Conservation (phyloP, 2,888 invertebrate genomes). For the Melieria crassipennis region DNA sequence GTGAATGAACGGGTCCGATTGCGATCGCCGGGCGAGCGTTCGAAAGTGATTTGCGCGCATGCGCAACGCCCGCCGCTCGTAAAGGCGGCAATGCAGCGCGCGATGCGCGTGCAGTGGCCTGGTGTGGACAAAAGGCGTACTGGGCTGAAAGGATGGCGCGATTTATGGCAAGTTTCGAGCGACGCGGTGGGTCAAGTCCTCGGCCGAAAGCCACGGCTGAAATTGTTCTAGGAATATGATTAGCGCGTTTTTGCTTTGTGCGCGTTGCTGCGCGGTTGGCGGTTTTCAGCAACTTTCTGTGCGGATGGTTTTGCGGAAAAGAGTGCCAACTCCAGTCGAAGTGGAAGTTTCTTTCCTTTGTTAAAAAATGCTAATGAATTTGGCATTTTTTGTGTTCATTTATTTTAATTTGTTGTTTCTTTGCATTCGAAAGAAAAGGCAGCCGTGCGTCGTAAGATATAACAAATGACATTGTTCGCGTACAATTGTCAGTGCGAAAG, state of each 20-base stretch:
- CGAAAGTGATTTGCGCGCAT: conserved; percentile 10
- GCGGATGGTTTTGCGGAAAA: too few relatives aligned
- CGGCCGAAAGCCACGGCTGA: conserved; percentile 20
- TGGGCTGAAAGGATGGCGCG: conserved; percentile 19
- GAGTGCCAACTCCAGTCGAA: too few relatives aligned
- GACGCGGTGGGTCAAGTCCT: conserved; percentile 20
- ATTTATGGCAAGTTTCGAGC: conserved; percentile 12
- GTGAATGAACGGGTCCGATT: conserved; percentile 10
- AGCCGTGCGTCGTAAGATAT: conserved; percentile 3
- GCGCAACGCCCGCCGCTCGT: conserved; percentile 14
- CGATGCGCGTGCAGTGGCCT: conserved; percentile 25
- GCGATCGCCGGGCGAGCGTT: background rate
- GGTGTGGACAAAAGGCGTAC: conserved; percentile 27
- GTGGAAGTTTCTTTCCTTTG: too few relatives aligned
- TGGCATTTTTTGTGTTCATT: conserved; percentile 21
- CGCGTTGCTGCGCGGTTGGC: too few relatives aligned
- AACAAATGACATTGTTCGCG: conserved; percentile 17
- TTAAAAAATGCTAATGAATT: conserved; percentile 28
- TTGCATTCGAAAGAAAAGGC: conserved; percentile 1
- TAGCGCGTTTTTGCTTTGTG: background rate
- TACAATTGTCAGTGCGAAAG: background rate
- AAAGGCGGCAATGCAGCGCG: conserved; percentile 7
- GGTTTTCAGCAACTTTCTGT: too few relatives aligned
- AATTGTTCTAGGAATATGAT: conserved; percentile 31
- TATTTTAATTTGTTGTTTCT: conserved; percentile 19